phyloP scores from a whole-genome alignment of 2,888 invertebrate species.

The Lochmaea capreae region DNA sequence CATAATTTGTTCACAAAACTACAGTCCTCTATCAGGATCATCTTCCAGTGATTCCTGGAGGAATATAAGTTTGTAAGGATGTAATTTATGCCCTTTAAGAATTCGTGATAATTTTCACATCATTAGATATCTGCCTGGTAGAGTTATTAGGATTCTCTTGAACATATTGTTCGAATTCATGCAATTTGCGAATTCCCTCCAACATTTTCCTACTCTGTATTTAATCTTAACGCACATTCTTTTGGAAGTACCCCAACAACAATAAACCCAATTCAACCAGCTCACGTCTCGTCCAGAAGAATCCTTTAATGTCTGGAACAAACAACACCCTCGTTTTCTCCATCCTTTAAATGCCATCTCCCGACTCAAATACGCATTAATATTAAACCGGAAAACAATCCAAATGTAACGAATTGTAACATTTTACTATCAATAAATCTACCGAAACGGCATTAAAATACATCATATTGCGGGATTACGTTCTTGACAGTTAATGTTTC shows the following conservation, averaged over 20 bases:
- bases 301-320: conserved; percentile 7
- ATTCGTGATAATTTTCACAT: no score
- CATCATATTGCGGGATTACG: neutral
- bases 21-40: no score
- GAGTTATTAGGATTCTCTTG: no score
- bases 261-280: neutral
- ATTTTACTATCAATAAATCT: conserved; percentile 14
- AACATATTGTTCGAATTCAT: no score
- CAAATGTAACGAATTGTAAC: conserved; percentile 3
- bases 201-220: neutral
- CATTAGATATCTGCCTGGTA: no score
- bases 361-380: conserved; percentile 1
- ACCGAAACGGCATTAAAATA: conserved; percentile 15
- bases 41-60: no score
- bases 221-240: neutral
- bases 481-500: neutral
- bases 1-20: no score
- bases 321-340: conserved; percentile 3
- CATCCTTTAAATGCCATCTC: neutral
- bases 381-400: neutral
- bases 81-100: no score
- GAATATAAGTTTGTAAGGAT: no score
- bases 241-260: neutral
- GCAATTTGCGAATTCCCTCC: no score
- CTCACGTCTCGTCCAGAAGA: neutral